Evolutionary conservation across 1,140 invertebrate genomes (phyloP).

Genomic region (Drosophila sechellia): DNA sequence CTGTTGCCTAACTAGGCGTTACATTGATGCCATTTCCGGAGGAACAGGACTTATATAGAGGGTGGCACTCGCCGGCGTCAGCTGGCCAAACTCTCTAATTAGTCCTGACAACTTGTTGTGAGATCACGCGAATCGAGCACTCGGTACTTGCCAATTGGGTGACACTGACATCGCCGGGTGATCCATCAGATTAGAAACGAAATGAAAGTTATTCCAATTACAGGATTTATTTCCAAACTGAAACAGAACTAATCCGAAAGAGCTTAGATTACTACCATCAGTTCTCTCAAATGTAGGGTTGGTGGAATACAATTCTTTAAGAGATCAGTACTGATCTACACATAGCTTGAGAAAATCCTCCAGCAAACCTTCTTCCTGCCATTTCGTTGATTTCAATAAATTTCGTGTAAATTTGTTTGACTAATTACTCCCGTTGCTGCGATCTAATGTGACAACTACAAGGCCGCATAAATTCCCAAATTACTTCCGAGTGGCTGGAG

Average conservation of each 20-base stretch:
- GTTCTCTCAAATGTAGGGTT: too few species aligned
- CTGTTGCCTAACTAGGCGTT: constrained; percentile 75
- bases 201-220: constrained; percentile 16
- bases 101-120: constrained; percentile 47
- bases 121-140: constrained; percentile 29
- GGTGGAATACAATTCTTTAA: too few species aligned
- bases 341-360: too few species aligned
- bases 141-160: constrained; percentile 10
- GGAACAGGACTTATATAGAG: constrained; percentile 4
- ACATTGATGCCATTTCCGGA: constrained; percentile 49
- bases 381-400: constrained; percentile 33
- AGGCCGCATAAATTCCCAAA: constrained; percentile 60
- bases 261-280: too few species aligned
- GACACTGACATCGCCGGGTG: constrained; percentile 4
- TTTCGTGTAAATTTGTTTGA: constrained; percentile 54
- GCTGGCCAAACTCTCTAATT: constrained; percentile 43
- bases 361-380: neutral
- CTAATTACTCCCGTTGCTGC: constrained; percentile 54
- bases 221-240: neutral
- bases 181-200: constrained; percentile 19
- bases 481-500: constrained; percentile 63
- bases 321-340: too few species aligned
- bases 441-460: constrained; percentile 23
- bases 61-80: constrained; percentile 25
- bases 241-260: neutral